These are phyloP conservation scores for Oryctes rhinoceros DNA, from an alignment of 1,140 invertebrate species.

Conservation along the genomic window DNA sequence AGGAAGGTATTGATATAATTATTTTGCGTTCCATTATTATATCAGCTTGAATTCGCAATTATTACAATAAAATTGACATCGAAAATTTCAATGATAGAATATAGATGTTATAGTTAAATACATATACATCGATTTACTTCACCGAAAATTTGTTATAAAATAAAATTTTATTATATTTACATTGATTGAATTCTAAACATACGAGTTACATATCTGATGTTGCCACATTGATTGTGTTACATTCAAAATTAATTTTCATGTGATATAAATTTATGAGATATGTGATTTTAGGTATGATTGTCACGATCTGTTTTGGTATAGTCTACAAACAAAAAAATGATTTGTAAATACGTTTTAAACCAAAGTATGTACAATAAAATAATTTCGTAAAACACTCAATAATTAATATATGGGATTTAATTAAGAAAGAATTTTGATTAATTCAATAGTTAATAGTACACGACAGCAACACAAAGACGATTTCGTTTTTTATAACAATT, in stretches of 20 bases:
- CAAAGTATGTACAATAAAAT: neutral
- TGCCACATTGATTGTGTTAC: constrained; percentile 24
- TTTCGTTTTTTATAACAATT: neutral
- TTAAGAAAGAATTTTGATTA: neutral
- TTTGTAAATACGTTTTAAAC: constrained; percentile 4
- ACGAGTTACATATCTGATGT: neutral
- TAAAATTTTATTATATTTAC: constrained; percentile 30
- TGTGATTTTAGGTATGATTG: neutral
- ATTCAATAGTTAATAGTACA: neutral
- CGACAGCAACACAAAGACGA: neutral
- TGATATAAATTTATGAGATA: neutral
- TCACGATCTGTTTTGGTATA: constrained; percentile 4
- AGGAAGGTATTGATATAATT: constrained; percentile 1
- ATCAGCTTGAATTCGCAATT: constrained; percentile 3
- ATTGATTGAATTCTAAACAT: neutral
- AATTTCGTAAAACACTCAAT: neutral
- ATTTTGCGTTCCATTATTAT: neutral
- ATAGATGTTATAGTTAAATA: neutral
- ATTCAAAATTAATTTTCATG: neutral
- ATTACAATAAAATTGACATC: constrained; percentile 12
- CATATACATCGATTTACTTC: constrained; percentile 13
- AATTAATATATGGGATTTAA: neutral
- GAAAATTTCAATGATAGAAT: neutral
- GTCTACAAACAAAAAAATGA: neutral
- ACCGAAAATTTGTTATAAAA: constrained; percentile 10